Conservation (phyloP, 2,797 vertebrate genomes). For the Anas acuta region DNA sequence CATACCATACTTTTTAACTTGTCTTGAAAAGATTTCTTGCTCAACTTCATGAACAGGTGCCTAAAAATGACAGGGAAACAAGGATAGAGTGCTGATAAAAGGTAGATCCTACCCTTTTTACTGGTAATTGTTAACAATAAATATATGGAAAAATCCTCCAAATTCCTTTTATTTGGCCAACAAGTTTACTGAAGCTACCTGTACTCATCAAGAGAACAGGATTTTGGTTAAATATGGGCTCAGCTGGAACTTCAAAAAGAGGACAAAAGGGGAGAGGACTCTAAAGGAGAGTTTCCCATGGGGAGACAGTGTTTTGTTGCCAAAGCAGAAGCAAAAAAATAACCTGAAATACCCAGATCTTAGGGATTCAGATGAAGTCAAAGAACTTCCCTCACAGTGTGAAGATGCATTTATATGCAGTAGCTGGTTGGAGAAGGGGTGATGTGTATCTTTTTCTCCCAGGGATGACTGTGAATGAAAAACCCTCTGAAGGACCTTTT, state of each 20-base stretch:
- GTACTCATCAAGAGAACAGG: background rate
- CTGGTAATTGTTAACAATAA: background rate
- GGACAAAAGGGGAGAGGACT: background rate
- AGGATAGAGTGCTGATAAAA: background rate
- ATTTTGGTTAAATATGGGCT: background rate
- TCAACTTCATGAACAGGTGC: background rate
- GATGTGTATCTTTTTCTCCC: background rate
- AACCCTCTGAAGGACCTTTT: background rate
- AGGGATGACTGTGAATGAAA: background rate
- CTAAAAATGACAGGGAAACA: background rate
- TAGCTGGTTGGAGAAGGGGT: background rate
- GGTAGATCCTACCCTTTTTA: background rate
- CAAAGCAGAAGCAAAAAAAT: background rate
- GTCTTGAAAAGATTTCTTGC: conserved; percentile 20
- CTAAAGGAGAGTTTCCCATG: background rate
- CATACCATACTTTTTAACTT: background rate
- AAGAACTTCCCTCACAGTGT: background rate
- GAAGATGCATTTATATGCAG: background rate
- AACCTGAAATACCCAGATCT: background rate
- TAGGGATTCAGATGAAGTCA: background rate
- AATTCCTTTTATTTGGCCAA: background rate
- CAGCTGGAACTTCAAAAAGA: background rate
- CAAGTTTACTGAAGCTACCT: background rate
- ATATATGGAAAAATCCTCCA: background rate
- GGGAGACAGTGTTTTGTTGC: background rate